phyloP scores from a whole-genome alignment of 2,797 vertebrate species.

The Brachyrhaphis roseni region DNA sequence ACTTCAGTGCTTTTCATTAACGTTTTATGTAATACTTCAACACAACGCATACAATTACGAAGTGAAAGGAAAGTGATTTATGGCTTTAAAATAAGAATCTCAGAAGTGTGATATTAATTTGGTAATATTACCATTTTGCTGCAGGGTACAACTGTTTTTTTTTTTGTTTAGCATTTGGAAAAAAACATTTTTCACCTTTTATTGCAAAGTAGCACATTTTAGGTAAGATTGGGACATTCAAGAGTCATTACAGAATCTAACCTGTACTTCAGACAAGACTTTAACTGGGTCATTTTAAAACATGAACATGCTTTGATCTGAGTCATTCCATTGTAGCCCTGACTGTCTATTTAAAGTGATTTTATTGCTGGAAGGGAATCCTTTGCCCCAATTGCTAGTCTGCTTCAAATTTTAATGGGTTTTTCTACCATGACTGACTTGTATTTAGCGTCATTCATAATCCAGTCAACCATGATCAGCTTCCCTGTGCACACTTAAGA shows the following conservation, averaged over 20 bases:
- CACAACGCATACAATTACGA: background rate
- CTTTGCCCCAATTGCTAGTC: background rate
- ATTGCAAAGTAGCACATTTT: background rate
- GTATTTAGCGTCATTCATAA: background rate
- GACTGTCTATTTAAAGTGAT: background rate
- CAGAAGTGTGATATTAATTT: background rate
- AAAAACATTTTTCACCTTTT: background rate
- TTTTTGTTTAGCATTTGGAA: background rate
- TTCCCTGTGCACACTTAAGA: background rate
- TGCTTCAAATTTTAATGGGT: background rate
- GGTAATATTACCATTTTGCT: background rate
- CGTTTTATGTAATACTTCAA: background rate
- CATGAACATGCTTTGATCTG: background rate
- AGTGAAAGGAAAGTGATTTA: background rate
- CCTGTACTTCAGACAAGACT: background rate
- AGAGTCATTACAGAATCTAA: background rate
- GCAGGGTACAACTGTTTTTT: no score
- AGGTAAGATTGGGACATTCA: background rate
- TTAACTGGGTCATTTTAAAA: background rate
- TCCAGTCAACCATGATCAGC: background rate
- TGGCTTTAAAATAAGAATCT: background rate
- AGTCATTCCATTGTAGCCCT: background rate
- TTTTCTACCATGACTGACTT: background rate
- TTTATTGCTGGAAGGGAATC: background rate
- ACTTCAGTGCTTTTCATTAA: background rate